Evolutionary conservation across 2,113 vertebrate genomes (phyloP).

Genomic region (Oostethus manadensis): DNA sequence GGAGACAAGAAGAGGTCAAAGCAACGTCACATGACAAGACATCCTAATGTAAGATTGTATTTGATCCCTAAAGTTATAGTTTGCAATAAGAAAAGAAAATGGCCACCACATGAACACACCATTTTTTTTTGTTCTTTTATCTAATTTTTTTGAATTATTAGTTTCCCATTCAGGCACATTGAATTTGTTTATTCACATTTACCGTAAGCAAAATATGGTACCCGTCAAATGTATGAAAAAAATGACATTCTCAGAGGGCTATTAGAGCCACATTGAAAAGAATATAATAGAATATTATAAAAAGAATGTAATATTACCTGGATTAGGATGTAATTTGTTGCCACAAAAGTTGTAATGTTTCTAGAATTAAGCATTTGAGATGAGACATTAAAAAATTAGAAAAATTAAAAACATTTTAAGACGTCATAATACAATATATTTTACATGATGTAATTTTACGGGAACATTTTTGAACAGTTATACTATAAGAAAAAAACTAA

Average conservation of each 20-base stretch:
- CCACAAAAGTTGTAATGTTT: not conserved
- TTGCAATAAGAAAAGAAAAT: not conserved
- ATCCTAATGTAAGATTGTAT: not conserved
- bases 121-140: not conserved
- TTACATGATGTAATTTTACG: no score
- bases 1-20: slow-evolving; percentile 35
- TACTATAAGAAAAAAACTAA: no score
- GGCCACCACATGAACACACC: not conserved
- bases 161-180: not conserved
- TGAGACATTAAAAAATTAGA: no score
- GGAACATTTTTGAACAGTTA: no score
- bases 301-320: no score
- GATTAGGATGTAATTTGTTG: not conserved
- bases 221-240: no score
- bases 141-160: not conserved
- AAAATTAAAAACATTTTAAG: not conserved
- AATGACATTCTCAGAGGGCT: no score
- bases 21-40: slow-evolving; percentile 13
- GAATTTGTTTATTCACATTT: not conserved
- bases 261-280: no score
- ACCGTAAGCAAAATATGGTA: no score
- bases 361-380: no score
- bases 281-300: no score
- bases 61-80: not conserved
- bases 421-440: not conserved